phyloP scores from a whole-genome alignment of 2,113 vertebrate genomes.

The Gavialis gangeticus region DNA sequence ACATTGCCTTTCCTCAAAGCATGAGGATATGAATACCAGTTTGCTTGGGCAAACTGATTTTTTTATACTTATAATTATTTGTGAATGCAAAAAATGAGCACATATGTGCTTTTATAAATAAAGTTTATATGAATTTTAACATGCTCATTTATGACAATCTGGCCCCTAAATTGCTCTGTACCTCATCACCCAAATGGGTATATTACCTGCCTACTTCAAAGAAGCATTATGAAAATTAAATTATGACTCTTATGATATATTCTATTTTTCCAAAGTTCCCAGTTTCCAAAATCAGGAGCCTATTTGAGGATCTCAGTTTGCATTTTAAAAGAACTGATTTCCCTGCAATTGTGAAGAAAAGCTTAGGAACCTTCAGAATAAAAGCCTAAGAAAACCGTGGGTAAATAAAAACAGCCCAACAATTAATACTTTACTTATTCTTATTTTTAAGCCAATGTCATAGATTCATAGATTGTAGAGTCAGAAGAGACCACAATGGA shows the following conservation, averaged over 20 bases:
- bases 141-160: neutral
- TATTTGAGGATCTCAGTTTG: neutral
- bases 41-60: neutral
- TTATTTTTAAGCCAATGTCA: too few relatives aligned
- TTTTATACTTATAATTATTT: neutral
- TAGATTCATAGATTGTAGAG: too few relatives aligned
- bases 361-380: neutral
- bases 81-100: neutral
- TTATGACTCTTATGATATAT: neutral
- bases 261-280: neutral
- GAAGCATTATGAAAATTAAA: neutral
- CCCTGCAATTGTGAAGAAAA: neutral
- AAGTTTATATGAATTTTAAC: neutral
- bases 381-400: neutral
- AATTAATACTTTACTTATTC: neutral
- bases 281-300: neutral
- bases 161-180: neutral
- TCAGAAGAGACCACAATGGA: too few relatives aligned
- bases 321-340: neutral
- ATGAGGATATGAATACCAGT: neutral
- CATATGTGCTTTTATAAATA: neutral
- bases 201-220: neutral
- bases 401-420: neutral
- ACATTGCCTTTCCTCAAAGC: neutral
- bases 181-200: neutral